phyloP scores from a whole-genome alignment of 1,140 invertebrate species.

The Ladona fulva region DNA sequence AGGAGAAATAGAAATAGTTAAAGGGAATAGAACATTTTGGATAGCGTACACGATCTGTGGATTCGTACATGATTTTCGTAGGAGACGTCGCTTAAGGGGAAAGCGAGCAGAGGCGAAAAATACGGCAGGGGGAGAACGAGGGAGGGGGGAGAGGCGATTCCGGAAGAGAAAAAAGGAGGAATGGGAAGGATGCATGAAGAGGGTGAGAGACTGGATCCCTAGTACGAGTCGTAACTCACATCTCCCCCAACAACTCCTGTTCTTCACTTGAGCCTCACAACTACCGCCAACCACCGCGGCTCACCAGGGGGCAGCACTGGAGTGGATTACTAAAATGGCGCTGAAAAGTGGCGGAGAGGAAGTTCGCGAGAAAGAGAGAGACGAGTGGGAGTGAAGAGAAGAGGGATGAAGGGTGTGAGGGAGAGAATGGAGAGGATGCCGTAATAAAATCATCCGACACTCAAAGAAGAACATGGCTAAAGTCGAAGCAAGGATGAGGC shows the following conservation, averaged over 20 bases:
- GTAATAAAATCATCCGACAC: no score
- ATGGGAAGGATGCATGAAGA: neutral
- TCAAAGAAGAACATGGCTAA: no score
- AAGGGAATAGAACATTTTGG: no score
- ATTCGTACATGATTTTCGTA: no score
- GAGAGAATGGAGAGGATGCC: neutral
- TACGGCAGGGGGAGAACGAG: neutral
- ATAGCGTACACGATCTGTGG: no score
- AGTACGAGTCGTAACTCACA: neutral
- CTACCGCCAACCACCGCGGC: slow-evolving; percentile 3
- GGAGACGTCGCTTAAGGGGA: neutral
- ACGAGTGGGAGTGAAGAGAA: neutral
- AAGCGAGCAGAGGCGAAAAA: neutral
- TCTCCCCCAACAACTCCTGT: slow-evolving; percentile 6
- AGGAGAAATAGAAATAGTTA: no score
- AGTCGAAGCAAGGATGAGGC: no score
- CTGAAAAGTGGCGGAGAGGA: neutral
- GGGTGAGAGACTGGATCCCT: neutral
- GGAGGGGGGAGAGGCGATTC: neutral
- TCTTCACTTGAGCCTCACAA: neutral
- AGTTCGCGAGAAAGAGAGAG: neutral
- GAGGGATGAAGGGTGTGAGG: neutral
- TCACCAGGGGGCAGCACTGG: neutral
- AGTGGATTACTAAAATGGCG: slow-evolving; percentile 4
- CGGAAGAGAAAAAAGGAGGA: neutral